A percentile compares a stretch with the other conserved stretches of the same genome.
These are phyloP conservation scores for Pseudorasbora parva DNA, from an alignment of 2,113 vertebrate species.

Conservation along the genomic window DNA sequence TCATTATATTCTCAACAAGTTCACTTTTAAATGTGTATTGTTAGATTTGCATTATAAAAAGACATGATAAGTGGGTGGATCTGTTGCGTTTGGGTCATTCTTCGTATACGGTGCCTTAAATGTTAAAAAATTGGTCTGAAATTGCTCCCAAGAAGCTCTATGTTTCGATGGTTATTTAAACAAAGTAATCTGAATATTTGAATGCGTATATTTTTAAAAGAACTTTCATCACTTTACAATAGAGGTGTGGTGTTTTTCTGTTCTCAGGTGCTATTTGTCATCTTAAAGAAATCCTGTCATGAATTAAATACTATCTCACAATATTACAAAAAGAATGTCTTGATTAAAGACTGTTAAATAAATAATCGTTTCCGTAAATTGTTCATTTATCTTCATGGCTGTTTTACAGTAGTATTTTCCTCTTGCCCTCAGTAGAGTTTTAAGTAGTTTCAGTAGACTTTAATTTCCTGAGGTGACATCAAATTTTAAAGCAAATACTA, in stretches of 20 bases:
- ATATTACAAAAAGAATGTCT: not conserved
- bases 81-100: not conserved
- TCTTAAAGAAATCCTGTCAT: not conserved
- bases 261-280: not conserved
- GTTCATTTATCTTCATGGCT: not conserved
- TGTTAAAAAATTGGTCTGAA: not conserved
- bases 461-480: not conserved
- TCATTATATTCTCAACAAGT: not conserved
- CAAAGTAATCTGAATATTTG: not conserved
- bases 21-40: constrained; percentile 5
- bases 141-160: not conserved
- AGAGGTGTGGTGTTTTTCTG: not conserved
- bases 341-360: not conserved
- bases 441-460: too few species aligned
- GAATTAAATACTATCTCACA: not conserved
- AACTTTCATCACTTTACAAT: not conserved
- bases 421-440: not conserved
- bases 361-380: not conserved
- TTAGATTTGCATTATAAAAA: constrained; percentile 11
- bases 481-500: not conserved
- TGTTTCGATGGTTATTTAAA: not conserved
- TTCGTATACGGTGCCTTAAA: constrained; percentile 6
- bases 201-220: not conserved
- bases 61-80: not conserved
- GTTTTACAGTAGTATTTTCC: not conserved